Conservation (phyloP, 2,797 vertebrate genomes). For the Sebastolobus alascanus region DNA sequence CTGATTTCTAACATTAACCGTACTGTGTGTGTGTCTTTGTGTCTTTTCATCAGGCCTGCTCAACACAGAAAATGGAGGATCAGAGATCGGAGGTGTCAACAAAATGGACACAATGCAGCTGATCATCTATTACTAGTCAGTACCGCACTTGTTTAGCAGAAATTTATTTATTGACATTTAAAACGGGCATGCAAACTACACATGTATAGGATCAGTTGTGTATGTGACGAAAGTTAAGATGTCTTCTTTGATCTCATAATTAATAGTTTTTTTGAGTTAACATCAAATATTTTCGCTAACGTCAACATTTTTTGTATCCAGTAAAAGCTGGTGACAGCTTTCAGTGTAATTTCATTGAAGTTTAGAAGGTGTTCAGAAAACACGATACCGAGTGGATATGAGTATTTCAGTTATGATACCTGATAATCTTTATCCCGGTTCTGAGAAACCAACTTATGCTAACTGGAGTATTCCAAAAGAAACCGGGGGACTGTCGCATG, state of each 20-base stretch:
- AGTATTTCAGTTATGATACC: neutral
- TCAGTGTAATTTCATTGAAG: neutral
- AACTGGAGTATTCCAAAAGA: too few species aligned
- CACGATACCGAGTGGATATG: neutral
- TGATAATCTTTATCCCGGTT: too few species aligned
- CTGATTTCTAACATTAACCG: neutral
- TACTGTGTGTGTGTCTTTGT: conserved; percentile 8
- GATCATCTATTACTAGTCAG: conserved; percentile 92
- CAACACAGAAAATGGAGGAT: conserved; percentile 87
- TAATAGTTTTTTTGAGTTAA: neutral
- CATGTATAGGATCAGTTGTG: too few species aligned
- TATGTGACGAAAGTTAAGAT: neutral
- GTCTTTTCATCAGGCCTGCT: conserved; percentile 85
- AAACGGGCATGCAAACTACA: too few species aligned
- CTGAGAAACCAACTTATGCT: too few species aligned
- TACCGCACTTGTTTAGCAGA: conserved; percentile 23
- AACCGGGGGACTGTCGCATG: too few species aligned
- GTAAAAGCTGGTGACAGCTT: neutral
- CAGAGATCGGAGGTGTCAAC: conserved; percentile 89
- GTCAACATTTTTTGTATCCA: neutral
- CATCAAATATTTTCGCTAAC: neutral
- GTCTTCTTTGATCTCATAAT: neutral
- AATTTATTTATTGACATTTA: neutral
- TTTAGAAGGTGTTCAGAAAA: neutral
- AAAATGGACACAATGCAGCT: conserved; percentile 92